Base-by-base conservation (phyloP, 2,888 invertebrate species). In the Psococerastis gibbosa region DNA sequence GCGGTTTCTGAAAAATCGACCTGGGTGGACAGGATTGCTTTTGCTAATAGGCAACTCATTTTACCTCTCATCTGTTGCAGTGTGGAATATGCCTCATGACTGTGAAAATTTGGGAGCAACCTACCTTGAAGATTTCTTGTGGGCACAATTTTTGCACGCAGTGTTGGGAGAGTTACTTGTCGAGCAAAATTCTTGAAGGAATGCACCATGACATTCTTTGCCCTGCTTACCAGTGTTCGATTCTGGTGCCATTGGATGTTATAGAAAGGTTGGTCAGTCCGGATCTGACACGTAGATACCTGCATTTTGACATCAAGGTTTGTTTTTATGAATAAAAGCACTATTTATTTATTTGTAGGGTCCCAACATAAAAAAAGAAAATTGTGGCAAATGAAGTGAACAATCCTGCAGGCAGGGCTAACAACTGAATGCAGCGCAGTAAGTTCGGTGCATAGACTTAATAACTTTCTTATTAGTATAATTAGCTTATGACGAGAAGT, bases 221-320 rank as follows among this genome's bases (percentile, higher is more conserved):
- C 57, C 76, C 77, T 16, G 75, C 73, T 27, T 72, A 64, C 55
- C 66, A 69, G 50, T 77, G 76, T 55, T 67, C 67, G 50, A 69
- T 69, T 51, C 59, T 75, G 46, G 75, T 76, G 23, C 74, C 75
- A 16, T 70, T 72, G 1, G 74, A 75, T 50, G 60, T 75, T 18
- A 74, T 77, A 45, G 75, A 77, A 57, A 67, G 66, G 49, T 58
- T 75, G 44, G 74, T 77, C n/a, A 70, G 71, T 43, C 68, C 73
- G 2, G 70, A 73, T 50, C 71, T 75, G 65, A 73, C 75, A 5
- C 59, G 71, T 35, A 61, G 73, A 52, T 76, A 75, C 55, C 60
- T 75, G 17, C 73, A 75, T 54, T 75, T 75, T 58, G 76, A 76
- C 58, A 75, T 76, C 48, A 73, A 75, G 64, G 73, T 73, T n/a